Evolutionary conservation across 2,888 invertebrate species (phyloP).

Genomic region (Phytoseiulus persimilis): DNA sequence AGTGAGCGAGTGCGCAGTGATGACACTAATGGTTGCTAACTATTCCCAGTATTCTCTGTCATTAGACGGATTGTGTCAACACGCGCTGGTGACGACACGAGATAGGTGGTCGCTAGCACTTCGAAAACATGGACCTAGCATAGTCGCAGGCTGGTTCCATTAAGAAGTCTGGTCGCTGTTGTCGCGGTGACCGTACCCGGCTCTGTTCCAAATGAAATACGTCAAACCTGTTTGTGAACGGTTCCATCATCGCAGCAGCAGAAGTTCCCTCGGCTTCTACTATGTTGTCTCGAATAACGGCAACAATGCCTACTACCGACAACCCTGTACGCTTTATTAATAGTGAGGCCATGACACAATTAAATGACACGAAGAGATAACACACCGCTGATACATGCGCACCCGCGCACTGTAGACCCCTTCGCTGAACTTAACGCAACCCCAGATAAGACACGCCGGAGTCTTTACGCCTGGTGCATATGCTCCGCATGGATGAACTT

Average conservation of each 20-base stretch:
- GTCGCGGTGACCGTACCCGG: not conserved
- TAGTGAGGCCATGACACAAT: slow-evolving; percentile 22
- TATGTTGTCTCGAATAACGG: not conserved
- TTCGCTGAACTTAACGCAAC: not conserved
- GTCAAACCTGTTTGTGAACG: not conserved
- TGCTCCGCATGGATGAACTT: not conserved
- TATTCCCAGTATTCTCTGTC: slow-evolving; percentile 5
- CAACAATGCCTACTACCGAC: not conserved
- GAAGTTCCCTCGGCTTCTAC: not conserved
- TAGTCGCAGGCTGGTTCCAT: not conserved
- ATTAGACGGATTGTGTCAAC: slow-evolving; percentile 5
- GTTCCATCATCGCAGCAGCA: not conserved
- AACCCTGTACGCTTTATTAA: not conserved
- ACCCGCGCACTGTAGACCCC: not conserved
- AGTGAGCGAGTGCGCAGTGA: not conserved
- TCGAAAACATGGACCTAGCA: not conserved
- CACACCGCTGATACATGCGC: not conserved
- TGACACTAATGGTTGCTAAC: slow-evolving; percentile 5
- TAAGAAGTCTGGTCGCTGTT: not conserved
- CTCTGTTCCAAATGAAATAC: not conserved
- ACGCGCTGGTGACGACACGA: not conserved
- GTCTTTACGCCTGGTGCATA: not conserved
- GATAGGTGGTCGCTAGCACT: not conserved
- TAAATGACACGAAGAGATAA: slow-evolving; percentile 34
- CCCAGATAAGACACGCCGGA: not conserved